A percentile compares a stretch with the other conserved stretches of the same genome.
phyloP scores from a whole-genome alignment of 2,797 vertebrate species.

The Melanotaenia parkinsoni region DNA sequence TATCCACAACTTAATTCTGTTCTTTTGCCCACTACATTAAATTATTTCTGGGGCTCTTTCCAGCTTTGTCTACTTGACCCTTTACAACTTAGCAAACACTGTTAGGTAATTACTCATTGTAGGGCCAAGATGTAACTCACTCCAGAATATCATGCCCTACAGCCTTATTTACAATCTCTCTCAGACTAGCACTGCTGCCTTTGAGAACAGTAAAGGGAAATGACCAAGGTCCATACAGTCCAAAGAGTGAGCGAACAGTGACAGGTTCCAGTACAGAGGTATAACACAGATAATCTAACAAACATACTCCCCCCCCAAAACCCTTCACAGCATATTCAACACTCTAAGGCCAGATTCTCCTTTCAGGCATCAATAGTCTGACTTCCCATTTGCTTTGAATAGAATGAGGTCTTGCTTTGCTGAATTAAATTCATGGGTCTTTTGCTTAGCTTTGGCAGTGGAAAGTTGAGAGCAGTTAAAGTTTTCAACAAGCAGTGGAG shows the following conservation, averaged over 20 bases:
- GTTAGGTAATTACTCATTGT: conserved; percentile 65
- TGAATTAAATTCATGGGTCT: not conserved
- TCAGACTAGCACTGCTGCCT: conserved; percentile 61
- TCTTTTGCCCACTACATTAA: no score
- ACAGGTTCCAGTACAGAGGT: conserved; percentile 27
- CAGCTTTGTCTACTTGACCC: conserved; percentile 36
- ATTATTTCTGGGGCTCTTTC: conserved; percentile 25
- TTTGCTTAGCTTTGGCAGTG: not conserved
- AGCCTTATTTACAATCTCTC: conserved; percentile 73
- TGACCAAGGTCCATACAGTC: conserved; percentile 56
- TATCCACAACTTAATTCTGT: no score
- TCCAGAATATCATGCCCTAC: conserved; percentile 62
- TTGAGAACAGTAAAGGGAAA: conserved; percentile 60
- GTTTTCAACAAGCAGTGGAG: not conserved
- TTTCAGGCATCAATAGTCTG: not conserved
- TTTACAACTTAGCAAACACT: conserved; percentile 54
- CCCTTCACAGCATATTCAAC: conserved; percentile 20
- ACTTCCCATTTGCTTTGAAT: not conserved
- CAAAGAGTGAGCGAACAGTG: conserved; percentile 5
- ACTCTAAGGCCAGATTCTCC: not conserved
- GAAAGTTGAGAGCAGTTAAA: not conserved
- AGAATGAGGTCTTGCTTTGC: not conserved
- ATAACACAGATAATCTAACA: conserved; percentile 23
- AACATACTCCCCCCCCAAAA: not conserved
- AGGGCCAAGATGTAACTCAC: conserved; percentile 50